Conservation (phyloP, 2,888 invertebrate genomes). For the Pemphredon lugubris region DNA sequence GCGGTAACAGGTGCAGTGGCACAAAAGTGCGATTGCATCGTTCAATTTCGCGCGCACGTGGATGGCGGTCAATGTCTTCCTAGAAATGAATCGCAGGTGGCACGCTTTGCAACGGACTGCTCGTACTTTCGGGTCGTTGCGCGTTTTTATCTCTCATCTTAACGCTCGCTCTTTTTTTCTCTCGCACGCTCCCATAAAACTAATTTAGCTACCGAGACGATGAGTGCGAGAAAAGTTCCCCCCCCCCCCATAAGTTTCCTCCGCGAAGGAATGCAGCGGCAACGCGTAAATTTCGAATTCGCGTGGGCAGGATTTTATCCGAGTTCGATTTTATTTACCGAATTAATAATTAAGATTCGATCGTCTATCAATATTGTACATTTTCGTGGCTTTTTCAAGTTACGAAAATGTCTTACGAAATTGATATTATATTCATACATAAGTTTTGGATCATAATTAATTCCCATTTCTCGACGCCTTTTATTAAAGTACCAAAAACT, state of each 20-base stretch:
- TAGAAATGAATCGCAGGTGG: constrained; percentile 60
- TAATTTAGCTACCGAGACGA: constrained; percentile 55
- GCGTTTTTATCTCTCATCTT: constrained; percentile 35
- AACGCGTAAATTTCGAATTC: constrained; percentile 52
- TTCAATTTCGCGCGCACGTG: constrained; percentile 4
- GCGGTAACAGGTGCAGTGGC: not conserved
- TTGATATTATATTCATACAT: no score
- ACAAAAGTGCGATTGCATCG: not conserved
- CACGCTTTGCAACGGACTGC: constrained; percentile 8
- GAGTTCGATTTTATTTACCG: no score
- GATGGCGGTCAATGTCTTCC: constrained; percentile 34
- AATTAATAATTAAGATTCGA: no score
- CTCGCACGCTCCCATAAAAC: constrained; percentile 36
- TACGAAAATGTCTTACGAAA: no score
- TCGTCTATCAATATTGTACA: no score
- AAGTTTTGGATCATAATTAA: no score
- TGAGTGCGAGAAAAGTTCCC: constrained; percentile 38
- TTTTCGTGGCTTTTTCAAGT: no score
- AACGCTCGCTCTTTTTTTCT: not conserved
- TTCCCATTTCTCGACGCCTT: no score
- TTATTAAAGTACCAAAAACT: no score
- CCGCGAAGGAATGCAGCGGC: constrained; percentile 29
- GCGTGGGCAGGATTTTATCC: constrained; percentile 36
- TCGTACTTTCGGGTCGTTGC: constrained; percentile 31
- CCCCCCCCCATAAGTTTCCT: constrained; percentile 35